Percentiles rank a stretch among this genome's conserved stretches.
Conservation (phyloP, 1,140 invertebrate genomes). For the Anoplophora glabripennis region DNA sequence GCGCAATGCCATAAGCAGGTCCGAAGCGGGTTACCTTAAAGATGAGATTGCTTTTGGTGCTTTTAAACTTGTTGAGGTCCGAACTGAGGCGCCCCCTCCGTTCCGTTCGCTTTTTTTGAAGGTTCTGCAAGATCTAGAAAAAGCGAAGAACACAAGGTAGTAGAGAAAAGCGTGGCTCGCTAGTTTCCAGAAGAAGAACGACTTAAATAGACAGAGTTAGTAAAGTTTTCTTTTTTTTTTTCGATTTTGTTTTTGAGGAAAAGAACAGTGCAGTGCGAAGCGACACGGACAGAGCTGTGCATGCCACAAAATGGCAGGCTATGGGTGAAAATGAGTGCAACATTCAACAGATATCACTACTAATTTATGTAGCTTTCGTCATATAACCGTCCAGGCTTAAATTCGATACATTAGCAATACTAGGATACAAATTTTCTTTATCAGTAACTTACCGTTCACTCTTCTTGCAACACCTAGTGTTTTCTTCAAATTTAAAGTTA, state of each 20-base stretch:
- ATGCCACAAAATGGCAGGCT: constrained; percentile 22
- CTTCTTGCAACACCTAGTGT: too few relatives aligned
- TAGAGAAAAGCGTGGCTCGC: constrained; percentile 57
- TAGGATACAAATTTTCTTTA: too few relatives aligned
- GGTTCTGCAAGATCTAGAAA: constrained; percentile 96
- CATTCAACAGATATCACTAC: neutral
- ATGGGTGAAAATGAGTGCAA: neutral
- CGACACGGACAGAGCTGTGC: constrained; percentile 39
- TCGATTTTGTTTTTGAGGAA: neutral
- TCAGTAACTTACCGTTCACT: too few relatives aligned
- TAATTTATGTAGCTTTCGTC: neutral
- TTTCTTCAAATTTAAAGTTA: too few relatives aligned
- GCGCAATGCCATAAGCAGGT: constrained; percentile 42
- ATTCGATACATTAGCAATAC: too few relatives aligned
- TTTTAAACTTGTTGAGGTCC: constrained; percentile 82
- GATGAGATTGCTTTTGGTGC: constrained; percentile 94
- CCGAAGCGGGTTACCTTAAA: constrained; percentile 83
- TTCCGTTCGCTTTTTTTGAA: constrained; percentile 94
- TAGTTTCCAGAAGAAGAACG: constrained; percentile 46
- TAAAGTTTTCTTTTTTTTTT: neutral
- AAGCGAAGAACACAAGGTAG: constrained; percentile 73
- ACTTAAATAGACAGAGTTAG: constrained; percentile 35
- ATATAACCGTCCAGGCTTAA: too few relatives aligned
- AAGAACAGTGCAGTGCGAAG: constrained; percentile 40
- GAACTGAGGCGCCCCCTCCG: constrained; percentile 86